phyloP scores from a whole-genome alignment of 1,140 invertebrate species.

The Drosophila truncata region DNA sequence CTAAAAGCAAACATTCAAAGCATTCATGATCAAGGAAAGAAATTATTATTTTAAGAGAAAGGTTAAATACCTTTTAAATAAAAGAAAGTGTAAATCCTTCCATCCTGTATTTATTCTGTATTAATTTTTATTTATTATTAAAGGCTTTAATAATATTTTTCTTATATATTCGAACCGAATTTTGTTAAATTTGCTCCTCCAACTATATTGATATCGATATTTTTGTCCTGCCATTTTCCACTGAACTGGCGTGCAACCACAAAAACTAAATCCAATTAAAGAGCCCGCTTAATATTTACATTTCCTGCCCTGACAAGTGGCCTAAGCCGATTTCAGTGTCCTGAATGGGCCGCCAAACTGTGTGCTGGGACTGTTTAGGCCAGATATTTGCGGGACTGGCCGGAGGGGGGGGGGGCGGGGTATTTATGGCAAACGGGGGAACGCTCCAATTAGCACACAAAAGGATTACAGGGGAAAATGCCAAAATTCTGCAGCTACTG shows the following conservation, averaged over 20 bases:
- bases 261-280: conserved; percentile 68
- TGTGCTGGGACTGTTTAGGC: conserved; percentile 52
- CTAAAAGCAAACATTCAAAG: background rate
- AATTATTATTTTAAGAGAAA: background rate
- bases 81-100: no score
- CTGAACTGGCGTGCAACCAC: conserved; percentile 13
- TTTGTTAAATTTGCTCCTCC: background rate
- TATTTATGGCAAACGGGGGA: conserved; percentile 63
- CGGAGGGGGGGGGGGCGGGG: conserved; percentile 3
- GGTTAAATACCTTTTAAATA: no score
- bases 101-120: no score
- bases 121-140: no score
- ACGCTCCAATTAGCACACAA: conserved; percentile 81
- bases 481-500: conserved; percentile 54
- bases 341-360: conserved; percentile 26
- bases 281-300: conserved; percentile 65
- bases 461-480: conserved; percentile 71
- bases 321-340: conserved; percentile 68
- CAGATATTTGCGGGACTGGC: conserved; percentile 42
- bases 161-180: background rate
- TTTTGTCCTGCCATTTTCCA: background rate
- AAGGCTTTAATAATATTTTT: no score
- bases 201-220: background rate
- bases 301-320: conserved; percentile 58
- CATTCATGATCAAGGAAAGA: background rate